Evolutionary conservation across 2,113 vertebrate species (phyloP).

Genomic region (Ailuropoda melanoleuca): DNA sequence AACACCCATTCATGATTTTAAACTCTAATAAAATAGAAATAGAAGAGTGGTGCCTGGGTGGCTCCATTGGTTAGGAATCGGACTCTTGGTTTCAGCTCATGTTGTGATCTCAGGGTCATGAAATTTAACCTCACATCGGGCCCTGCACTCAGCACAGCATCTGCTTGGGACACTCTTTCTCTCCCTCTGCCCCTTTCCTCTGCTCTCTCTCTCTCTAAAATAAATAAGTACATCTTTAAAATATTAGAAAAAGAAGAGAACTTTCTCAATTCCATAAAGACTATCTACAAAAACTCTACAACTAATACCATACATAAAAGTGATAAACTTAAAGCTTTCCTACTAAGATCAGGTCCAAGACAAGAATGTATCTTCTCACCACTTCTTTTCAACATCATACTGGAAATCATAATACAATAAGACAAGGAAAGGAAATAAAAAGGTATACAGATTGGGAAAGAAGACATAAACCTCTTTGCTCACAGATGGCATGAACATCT

Average conservation of each 20-base stretch:
- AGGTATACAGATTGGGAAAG: neutral
- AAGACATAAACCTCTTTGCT: neutral
- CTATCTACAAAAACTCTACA: neutral
- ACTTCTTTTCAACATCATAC: neutral
- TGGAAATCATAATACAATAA: neutral
- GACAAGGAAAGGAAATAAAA: neutral
- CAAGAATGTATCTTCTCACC: neutral
- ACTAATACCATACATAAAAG: neutral
- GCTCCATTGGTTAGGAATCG: neutral
- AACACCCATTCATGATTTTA: neutral
- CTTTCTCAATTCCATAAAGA: neutral
- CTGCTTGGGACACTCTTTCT: neutral
- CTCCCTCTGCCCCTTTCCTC: neutral
- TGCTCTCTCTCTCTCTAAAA: neutral
- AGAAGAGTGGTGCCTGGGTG: neutral
- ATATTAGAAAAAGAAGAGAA: neutral
- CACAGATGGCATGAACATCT: neutral
- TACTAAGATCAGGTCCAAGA: neutral
- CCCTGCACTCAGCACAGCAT: neutral
- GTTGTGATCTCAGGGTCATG: neutral
- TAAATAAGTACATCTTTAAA: neutral
- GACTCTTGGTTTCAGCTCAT: neutral
- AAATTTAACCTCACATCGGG: neutral
- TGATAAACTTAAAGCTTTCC: neutral
- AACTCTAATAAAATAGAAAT: neutral